phyloP scores from a whole-genome alignment of 2,113 vertebrate species.

The Vanacampus margaritifer region DNA sequence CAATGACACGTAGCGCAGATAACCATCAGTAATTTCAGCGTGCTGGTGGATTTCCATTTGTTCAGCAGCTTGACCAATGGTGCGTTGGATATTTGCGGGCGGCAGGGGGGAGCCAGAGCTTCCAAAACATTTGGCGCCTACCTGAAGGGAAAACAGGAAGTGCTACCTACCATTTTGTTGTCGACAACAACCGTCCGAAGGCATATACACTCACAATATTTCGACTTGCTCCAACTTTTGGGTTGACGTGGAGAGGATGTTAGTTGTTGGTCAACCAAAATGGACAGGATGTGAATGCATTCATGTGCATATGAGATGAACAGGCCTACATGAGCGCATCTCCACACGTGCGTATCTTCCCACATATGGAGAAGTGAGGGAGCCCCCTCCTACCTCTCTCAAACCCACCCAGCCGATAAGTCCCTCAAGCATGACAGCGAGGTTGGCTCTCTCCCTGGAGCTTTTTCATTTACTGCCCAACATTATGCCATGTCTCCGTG shows the following conservation, averaged over 20 bases:
- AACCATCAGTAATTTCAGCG: conserved; percentile 76
- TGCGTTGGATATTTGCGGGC: conserved; percentile 47
- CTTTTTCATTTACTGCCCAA: conserved; percentile 90
- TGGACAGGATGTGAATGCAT: not conserved
- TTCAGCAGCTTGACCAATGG: conserved; percentile 62
- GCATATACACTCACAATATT: not conserved
- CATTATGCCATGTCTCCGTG: conserved; percentile 77
- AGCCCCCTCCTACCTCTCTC: not conserved
- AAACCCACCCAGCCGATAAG: conserved; percentile 63
- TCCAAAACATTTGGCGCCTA: conserved; percentile 14
- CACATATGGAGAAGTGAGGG: conserved; percentile 36
- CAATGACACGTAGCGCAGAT: conserved; percentile 50
- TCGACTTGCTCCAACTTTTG: not conserved
- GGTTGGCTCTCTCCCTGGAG: conserved; percentile 78
- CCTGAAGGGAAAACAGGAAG: conserved; percentile 23
- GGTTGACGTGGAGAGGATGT: not conserved
- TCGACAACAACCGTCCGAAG: conserved; percentile 9
- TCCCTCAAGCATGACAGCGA: conserved; percentile 81
- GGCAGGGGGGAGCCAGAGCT: conserved; percentile 26
- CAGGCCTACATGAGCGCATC: conserved; percentile 3
- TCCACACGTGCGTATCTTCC: conserved; percentile 41
- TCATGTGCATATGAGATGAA: conserved; percentile 3
- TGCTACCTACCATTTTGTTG: conserved; percentile 22
- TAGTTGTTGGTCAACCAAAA: not conserved
- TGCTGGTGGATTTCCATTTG: conserved; percentile 70